Percentiles rank a stretch among this genome's conserved stretches.
Evolutionary conservation across 2,113 vertebrate genomes (phyloP).

Genomic region (Riparia riparia): DNA sequence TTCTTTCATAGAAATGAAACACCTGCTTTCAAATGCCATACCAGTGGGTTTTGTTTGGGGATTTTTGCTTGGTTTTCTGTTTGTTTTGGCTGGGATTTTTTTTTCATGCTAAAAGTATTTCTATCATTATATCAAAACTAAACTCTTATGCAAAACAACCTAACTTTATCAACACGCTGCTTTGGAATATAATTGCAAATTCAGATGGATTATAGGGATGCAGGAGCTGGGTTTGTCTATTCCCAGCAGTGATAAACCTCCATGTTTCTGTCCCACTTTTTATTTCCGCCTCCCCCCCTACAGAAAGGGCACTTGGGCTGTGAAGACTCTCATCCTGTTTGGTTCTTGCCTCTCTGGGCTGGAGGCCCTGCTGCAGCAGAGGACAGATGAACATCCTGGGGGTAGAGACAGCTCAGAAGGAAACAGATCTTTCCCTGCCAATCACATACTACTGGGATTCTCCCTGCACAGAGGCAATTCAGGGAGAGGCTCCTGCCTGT

Average conservation of each 20-base stretch:
- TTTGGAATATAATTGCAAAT: not conserved
- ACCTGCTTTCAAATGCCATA: not conserved
- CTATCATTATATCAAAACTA: not conserved
- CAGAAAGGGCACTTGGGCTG: not conserved
- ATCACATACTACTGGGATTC: not conserved
- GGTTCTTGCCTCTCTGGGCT: not conserved
- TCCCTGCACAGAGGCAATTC: not conserved
- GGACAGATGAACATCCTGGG: not conserved
- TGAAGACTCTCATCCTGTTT: not conserved
- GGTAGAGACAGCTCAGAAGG: not conserved
- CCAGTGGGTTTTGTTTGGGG: rapidly evolving
- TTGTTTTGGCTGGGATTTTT: not conserved
- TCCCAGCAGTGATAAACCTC: not conserved
- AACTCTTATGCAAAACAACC: not conserved
- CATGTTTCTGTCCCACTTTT: not conserved
- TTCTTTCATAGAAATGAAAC: not conserved
- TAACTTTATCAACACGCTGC: not conserved
- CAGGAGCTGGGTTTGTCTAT: not conserved
- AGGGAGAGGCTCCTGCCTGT: not conserved
- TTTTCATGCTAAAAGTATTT: not conserved
- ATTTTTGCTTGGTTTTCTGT: not conserved
- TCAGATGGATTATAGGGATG: not conserved
- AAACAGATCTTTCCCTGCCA: not conserved
- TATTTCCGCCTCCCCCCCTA: rapidly evolving
- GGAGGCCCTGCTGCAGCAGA: not conserved